Conservation (phyloP, 1,140 invertebrate species). For the Cyrtorhinus lividipennis region DNA sequence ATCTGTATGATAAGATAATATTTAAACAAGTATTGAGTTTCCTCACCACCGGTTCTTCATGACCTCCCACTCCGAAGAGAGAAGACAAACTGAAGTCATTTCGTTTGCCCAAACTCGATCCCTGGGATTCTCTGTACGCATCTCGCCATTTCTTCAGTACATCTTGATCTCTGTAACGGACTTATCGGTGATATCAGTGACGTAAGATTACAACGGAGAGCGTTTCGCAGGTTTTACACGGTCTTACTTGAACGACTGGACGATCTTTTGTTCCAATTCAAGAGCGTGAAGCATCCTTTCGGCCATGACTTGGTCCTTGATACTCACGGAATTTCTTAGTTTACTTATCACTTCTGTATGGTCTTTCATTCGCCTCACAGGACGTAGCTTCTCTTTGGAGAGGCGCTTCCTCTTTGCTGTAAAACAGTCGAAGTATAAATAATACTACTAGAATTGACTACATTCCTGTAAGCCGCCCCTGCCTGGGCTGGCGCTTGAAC, state of each 20-base stretch:
- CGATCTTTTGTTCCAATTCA: neutral
- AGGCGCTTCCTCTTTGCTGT: neutral
- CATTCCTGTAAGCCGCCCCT: too few species aligned
- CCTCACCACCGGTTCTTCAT: too few species aligned
- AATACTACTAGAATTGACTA: too few species aligned
- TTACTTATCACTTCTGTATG: neutral
- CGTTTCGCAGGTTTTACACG: too few species aligned
- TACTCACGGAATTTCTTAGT: neutral
- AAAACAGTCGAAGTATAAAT: neutral
- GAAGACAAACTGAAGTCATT: too few species aligned
- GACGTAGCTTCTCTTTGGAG: neutral
- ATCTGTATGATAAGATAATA: too few species aligned
- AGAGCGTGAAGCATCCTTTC: neutral
- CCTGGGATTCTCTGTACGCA: neutral
- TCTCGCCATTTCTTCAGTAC: neutral
- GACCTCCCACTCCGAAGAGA: too few species aligned
- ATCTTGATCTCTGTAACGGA: neutral
- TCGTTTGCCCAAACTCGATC: too few species aligned
- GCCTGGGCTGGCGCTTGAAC: too few species aligned
- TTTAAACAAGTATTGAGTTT: too few species aligned
- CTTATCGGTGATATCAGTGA: too few species aligned
- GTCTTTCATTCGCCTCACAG: neutral
- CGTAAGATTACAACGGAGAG: too few species aligned
- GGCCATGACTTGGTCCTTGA: neutral
- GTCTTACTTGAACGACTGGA: neutral